Base-by-base conservation (phyloP, 2,888 invertebrate genomes). In the Lamellibrachia columna region DNA sequence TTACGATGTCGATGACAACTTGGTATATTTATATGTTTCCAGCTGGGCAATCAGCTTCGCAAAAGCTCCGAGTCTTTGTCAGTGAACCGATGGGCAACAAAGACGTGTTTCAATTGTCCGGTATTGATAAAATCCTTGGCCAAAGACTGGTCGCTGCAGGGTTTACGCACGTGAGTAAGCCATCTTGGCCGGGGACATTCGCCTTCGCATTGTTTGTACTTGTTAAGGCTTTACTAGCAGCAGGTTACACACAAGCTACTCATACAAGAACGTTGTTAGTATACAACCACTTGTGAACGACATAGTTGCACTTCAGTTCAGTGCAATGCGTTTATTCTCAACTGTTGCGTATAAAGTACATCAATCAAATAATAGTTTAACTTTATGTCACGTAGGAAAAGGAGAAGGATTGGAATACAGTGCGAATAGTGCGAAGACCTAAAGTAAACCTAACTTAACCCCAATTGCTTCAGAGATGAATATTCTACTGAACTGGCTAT, bases 21-120 rank as follows among this genome's bases (percentile, higher is more conserved):
- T 75, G 22, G 22, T 22, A n/a, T 75, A 22, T n/a, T 22, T 4
- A n/a, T 22, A 11, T 15, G 15, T 60, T 60, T 75, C 75, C 75
- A 75, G 75, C 15, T 75, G 15, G 22, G 22, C 22, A 75, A 0
- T 6, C 75, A 22, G 75, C n/a, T 22, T 11, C n/a, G 75, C 98
- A 98, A 96, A 99, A 99, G 96, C 99, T 99, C 96, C 97, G 98
- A 94, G 98, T 98, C 96, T 99, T 99, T 97, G 98, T 99, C 8
- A 98, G 98, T 0, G 99, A 99, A 96, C 99, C 99, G 0, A 99
- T 99, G 98, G 98, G 98, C 2, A 98, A 99, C 3, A 99, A 99
- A 96, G 97, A 98, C 91, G 98, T 99, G 53, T 98, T 98, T 0
- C 99, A 99, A 96, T 97, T 99, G 94, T 99, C 99, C 93, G 99